Conservation (phyloP, 2,888 invertebrate species). For the Electrophaes corylata region DNA sequence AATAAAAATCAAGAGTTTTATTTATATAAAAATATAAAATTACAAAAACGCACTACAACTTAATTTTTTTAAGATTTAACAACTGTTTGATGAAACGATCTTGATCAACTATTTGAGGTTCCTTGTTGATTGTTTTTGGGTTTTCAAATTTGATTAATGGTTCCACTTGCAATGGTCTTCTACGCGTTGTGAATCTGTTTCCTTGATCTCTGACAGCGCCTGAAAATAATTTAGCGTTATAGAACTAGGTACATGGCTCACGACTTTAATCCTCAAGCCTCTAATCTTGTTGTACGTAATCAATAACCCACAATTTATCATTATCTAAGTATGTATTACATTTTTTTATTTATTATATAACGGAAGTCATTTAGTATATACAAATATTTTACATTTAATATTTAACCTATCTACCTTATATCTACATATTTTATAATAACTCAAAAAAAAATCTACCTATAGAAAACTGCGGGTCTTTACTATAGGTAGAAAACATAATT, state of each 20-base stretch:
- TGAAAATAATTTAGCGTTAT: constrained; percentile 3
- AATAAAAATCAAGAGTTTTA: constrained; percentile 7
- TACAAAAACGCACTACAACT: constrained; percentile 24
- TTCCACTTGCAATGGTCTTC: constrained; percentile 25
- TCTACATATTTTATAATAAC: no score
- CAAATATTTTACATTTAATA: no score
- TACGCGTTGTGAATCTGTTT: constrained; percentile 7
- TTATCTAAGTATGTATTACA: no score
- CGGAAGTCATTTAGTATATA: no score
- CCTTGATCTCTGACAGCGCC: background rate
- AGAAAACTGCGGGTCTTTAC: no score
- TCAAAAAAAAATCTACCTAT: no score
- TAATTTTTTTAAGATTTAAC: constrained; percentile 55
- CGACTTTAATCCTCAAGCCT: no score
- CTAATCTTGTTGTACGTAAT: no score
- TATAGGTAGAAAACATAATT: no score
- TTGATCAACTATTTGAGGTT: constrained; percentile 36
- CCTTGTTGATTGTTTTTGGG: constrained; percentile 22
- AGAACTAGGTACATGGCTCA: background rate
- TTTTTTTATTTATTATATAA: no score
- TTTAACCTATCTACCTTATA: no score
- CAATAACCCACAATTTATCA: no score
- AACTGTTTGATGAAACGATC: constrained; percentile 61
- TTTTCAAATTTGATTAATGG: constrained; percentile 49
- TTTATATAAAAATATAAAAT: constrained; percentile 32